Percentiles rank a stretch among this genome's conserved stretches.
Conservation (phyloP, 1,140 invertebrate species). For the Pseudomyrmex concolor region DNA sequence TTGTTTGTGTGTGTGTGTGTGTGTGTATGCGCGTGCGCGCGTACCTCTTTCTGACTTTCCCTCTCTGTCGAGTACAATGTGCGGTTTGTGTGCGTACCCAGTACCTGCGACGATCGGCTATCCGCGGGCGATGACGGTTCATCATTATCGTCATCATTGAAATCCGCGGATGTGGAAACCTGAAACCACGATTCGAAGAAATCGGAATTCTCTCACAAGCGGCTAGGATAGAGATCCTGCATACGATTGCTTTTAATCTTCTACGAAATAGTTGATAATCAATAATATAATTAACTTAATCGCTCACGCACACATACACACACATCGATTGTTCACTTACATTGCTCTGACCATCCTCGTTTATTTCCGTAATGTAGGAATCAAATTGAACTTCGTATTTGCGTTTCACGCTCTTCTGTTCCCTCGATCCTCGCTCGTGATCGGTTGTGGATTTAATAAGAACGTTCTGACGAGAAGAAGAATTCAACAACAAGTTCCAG, state of each 20-base stretch:
- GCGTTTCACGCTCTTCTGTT: not conserved
- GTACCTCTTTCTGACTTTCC: constrained; percentile 22
- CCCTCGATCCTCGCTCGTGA: not conserved
- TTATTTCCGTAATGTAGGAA: not conserved
- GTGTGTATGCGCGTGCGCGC: too few relatives aligned
- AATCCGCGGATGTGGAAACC: not conserved
- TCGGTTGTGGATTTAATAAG: too few relatives aligned
- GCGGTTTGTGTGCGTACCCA: too few relatives aligned
- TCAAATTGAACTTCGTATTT: not conserved
- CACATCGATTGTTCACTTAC: not conserved
- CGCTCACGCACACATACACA: not conserved
- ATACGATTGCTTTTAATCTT: constrained; percentile 21
- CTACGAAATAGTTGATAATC: not conserved
- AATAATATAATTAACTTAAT: constrained; percentile 2
- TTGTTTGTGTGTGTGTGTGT: too few relatives aligned
- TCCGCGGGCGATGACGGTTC: not conserved
- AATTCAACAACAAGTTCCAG: too few relatives aligned
- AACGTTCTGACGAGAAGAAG: too few relatives aligned
- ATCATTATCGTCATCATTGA: not conserved
- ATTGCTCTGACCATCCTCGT: not conserved
- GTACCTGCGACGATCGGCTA: too few relatives aligned
- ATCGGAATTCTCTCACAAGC: not conserved
- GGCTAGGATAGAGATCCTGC: not conserved
- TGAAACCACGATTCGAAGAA: constrained; percentile 8
- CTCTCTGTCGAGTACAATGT: not conserved